phyloP scores from a whole-genome alignment of 2,797 vertebrate genomes.

The Pangasius krempfi region DNA sequence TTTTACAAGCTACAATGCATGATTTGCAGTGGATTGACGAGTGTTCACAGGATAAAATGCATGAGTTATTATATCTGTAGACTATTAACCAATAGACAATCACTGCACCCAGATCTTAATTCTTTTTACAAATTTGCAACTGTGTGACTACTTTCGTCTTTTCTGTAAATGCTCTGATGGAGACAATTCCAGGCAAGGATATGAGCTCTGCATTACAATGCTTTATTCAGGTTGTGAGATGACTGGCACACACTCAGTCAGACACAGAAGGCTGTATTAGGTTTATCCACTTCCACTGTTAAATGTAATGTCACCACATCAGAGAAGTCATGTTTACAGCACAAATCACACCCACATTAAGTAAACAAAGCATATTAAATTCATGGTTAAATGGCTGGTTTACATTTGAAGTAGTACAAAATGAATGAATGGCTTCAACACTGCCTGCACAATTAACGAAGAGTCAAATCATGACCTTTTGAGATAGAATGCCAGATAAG shows the following conservation, averaged over 20 bases:
- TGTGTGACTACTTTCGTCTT: neutral
- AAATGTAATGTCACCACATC: neutral
- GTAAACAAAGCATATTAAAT: neutral
- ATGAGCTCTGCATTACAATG: neutral
- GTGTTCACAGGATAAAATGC: neutral
- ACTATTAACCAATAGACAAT: neutral
- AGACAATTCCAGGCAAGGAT: neutral
- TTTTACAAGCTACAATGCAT: neutral
- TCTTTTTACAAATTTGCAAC: neutral
- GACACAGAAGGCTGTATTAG: neutral
- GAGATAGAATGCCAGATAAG: neutral
- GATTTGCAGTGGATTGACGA: neutral
- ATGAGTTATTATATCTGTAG: neutral
- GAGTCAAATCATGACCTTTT: neutral
- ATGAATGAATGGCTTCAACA: neutral
- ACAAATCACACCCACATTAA: neutral
- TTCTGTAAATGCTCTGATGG: neutral
- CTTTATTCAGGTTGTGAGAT: neutral
- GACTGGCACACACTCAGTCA: neutral
- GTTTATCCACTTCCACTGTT: neutral
- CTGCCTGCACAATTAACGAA: neutral
- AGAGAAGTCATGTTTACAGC: neutral
- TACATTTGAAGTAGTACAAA: conserved; percentile 7
- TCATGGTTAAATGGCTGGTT: neutral
- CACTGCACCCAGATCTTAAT: neutral